These are phyloP conservation scores for Anser brachyrhynchus DNA, from an alignment of 2,113 vertebrate species.

Conservation along the genomic window DNA sequence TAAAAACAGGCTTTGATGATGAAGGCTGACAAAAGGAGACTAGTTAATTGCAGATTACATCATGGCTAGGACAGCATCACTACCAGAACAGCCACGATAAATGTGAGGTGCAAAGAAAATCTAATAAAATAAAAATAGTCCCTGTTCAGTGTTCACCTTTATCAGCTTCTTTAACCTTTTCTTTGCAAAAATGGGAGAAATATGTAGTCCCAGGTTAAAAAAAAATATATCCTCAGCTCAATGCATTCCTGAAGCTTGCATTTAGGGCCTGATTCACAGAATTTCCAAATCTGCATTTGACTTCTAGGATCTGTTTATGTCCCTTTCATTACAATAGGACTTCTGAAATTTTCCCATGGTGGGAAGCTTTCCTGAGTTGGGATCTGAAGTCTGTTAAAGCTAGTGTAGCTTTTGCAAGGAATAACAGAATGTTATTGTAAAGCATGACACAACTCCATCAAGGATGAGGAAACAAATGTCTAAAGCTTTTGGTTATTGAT, in stretches of 20 bases:
- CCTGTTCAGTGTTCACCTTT: constrained; percentile 52
- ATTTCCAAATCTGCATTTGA: not conserved
- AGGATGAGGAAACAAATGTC: not conserved
- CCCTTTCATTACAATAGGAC: not conserved
- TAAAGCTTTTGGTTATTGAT: not conserved
- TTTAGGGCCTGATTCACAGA: not conserved
- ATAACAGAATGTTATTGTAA: not conserved
- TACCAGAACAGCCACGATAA: constrained; percentile 51
- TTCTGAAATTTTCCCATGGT: not conserved
- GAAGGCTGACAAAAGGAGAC: constrained; percentile 71
- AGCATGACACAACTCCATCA: not conserved
- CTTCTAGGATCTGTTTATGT: not conserved
- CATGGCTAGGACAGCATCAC: constrained; percentile 65
- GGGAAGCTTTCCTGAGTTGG: not conserved
- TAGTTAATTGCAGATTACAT: constrained; percentile 75
- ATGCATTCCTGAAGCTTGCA: not conserved
- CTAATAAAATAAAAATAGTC: constrained; percentile 48
- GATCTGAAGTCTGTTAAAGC: not conserved
- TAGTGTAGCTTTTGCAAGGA: not conserved
- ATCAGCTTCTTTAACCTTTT: constrained; percentile 50
- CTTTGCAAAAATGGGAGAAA: not conserved
- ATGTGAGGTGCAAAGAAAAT: constrained; percentile 66
- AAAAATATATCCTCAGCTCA: not conserved
- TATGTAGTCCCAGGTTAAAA: not conserved
- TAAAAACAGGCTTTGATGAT: constrained; percentile 71